Conservation (phyloP, 2,113 vertebrate species). For the Pseudopipra pipra region DNA sequence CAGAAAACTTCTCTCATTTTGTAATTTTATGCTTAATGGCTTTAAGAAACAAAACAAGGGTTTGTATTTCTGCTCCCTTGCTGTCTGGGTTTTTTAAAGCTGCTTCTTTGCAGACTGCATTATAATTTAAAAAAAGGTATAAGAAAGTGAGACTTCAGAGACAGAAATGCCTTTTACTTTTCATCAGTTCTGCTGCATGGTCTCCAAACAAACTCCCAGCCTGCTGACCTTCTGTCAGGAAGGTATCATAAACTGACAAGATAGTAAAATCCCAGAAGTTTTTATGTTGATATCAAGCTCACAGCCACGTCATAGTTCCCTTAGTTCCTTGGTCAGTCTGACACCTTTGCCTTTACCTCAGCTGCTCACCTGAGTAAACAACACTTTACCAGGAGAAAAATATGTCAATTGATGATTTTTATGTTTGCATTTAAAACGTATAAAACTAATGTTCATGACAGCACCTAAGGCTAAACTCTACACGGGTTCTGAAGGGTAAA, state of each 20-base stretch:
- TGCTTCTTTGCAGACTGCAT: not conserved
- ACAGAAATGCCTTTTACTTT: not conserved
- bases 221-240: not conserved
- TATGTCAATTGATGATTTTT: not conserved
- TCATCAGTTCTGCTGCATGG: not conserved
- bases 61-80: not conserved
- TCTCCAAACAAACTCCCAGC: not conserved
- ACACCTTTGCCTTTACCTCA: not conserved
- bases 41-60: not conserved
- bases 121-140: not conserved
- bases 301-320: not conserved
- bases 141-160: not conserved
- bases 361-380: not conserved
- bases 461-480: not conserved
- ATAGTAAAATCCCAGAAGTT: constrained; percentile 38
- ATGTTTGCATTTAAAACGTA: not conserved
- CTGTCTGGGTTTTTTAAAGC: not conserved
- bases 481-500: not conserved
- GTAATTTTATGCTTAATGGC: not conserved
- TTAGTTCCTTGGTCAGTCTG: not conserved
- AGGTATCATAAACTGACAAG: not conserved
- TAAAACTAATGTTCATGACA: not conserved
- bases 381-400: not conserved
- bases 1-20: not conserved
- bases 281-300: not conserved